Evolutionary conservation across 2,888 invertebrate species (phyloP).

Genomic region (Clanis bilineata): DNA sequence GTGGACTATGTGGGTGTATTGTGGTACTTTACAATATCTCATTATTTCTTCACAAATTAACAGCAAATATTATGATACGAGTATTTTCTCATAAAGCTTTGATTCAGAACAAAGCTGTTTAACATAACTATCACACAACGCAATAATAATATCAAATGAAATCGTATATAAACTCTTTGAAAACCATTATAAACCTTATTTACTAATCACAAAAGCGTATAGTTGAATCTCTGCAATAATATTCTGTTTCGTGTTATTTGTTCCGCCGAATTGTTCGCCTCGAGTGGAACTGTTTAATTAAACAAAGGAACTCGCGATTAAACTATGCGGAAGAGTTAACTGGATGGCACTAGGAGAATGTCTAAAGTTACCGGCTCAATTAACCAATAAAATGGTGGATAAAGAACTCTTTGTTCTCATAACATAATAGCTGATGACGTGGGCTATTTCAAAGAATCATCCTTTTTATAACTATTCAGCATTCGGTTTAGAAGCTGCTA

Average conservation of each 20-base stretch:
- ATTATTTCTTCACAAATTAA: background rate
- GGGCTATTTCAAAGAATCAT: background rate
- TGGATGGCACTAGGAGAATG: background rate
- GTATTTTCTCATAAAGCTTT: background rate
- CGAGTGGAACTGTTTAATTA: conserved; percentile 4
- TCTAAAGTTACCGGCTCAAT: background rate
- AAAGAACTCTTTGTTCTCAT: conserved; percentile 13
- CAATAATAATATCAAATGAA: background rate
- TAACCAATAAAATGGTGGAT: conserved; percentile 8
- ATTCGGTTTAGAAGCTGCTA: background rate
- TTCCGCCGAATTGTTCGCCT: background rate
- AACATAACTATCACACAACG: background rate
- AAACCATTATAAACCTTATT: background rate
- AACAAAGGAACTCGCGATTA: conserved; percentile 8
- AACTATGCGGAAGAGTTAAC: background rate
- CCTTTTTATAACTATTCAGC: background rate
- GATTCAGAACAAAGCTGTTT: background rate
- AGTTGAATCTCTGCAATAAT: background rate
- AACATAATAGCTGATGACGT: background rate
- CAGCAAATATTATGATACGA: background rate
- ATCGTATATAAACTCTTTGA: too few relatives aligned
- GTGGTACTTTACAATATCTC: too few relatives aligned
- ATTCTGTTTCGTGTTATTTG: background rate
- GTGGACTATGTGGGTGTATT: too few relatives aligned
- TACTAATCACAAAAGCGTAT: background rate